Evolutionary conservation across 2,888 invertebrate genomes (phyloP), one percentile per base, ranked within the genome.

Genomic region (Lydus trimaculatus): DNA sequence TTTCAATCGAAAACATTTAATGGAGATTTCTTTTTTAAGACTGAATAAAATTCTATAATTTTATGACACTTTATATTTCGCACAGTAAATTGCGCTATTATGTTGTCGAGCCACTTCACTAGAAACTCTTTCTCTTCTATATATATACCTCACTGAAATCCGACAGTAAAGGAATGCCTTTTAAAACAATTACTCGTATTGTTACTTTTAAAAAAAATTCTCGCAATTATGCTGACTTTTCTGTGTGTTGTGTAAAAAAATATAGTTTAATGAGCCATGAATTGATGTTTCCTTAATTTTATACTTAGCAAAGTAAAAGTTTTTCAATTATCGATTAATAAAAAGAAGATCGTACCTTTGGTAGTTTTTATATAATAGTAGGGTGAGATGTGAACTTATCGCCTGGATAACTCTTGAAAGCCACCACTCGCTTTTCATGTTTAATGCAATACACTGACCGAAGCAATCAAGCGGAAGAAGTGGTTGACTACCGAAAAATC

Each of bases 31-130:
- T 74, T 73, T 79, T 81, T 81, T 79, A 81, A 77, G 77, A 74
- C 73, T 78, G 80, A 82, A 81, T 81, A 83, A 83, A 82, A 81
- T 81, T 81, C 82, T 79, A 82, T 82, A 83, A 83, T 83, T 83
- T 83, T 82, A 83, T 78, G 82, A 81, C 82, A 81, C 82, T 83
- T 84, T 82, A 82, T 81, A 78, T 82, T 81, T 82, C 80, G 77
- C 76, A 75, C 75, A 76, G 80, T 77, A 80, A 81, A 82, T 82
- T 81, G 81, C 76, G 80, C 82, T 78, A 83, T 83, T 83, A 83
- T 81, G 80, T 81, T 76, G 78, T 78, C 75, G 74, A 79, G 79
- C 79, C 77, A 80, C 81, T 81, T 79, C 77, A 75, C 74, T 75
- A 70, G 71, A 74, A 72, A 73, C 70, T 20, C 48, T 74, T 78